Evolutionary conservation across 1,140 invertebrate genomes (phyloP).

Genomic region (Odontomachus brunneus): DNA sequence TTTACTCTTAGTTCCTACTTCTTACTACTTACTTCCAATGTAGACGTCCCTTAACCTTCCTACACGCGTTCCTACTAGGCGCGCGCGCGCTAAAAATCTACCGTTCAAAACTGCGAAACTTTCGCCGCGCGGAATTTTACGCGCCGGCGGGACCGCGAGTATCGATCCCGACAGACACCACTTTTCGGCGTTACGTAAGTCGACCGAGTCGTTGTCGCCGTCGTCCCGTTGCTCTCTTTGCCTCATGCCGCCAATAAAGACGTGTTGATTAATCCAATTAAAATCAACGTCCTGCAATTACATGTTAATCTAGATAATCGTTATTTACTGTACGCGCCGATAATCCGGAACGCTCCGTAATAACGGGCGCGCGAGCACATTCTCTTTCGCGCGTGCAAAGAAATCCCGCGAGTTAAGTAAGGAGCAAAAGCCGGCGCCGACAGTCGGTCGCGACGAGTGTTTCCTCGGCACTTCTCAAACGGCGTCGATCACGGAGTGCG

Average conservation of each 20-base stretch:
- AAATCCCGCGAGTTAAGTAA: not conserved
- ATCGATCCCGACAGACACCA: not conserved
- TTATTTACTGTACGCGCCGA: not conserved
- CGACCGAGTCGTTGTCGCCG: not conserved
- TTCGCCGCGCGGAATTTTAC: conserved; percentile 52
- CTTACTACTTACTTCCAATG: no score
- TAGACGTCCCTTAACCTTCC: conserved; percentile 45
- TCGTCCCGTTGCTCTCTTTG: conserved; percentile 28
- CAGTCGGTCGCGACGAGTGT: no score
- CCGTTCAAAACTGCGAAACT: no score
- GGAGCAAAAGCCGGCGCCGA: no score
- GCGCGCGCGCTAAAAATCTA: no score
- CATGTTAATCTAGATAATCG: conserved; percentile 19
- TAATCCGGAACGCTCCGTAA: not conserved
- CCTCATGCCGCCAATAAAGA: conserved; percentile 14
- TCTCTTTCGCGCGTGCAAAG: not conserved
- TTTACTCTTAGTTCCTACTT: no score
- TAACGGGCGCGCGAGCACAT: no score
- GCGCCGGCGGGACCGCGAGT: conserved; percentile 5
- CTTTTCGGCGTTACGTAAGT: conserved; percentile 46
- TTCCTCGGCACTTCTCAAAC: not conserved
- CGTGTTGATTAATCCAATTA: conserved; percentile 44
- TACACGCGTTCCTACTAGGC: conserved; percentile 22
- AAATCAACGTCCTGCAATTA: conserved; percentile 3
- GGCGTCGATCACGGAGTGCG: no score